A percentile compares a stretch with the other conserved stretches of the same genome.
These are phyloP conservation scores for Coreoperca whiteheadi DNA, from an alignment of 2,113 vertebrate genomes.

Conservation along the genomic window DNA sequence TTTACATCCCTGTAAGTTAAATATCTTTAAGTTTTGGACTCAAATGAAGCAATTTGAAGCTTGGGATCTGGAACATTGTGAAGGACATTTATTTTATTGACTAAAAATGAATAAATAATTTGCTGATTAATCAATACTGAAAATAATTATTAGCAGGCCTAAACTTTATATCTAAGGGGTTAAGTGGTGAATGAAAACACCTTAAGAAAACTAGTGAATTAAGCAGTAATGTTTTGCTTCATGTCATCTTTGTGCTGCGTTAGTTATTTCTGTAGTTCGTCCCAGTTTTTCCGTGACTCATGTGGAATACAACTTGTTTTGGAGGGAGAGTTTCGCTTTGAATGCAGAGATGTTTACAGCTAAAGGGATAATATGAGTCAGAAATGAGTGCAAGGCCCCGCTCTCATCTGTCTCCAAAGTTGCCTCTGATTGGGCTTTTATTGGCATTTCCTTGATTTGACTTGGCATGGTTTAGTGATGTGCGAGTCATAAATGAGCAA, in stretches of 20 bases:
- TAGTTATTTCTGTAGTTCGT: constrained; percentile 28
- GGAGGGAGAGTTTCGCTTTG: constrained; percentile 18
- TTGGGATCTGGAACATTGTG: background rate
- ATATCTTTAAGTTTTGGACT: background rate
- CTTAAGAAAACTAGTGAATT: background rate
- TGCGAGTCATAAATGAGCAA: constrained; percentile 28
- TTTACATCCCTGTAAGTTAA: background rate
- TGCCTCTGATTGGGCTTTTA: constrained; percentile 38
- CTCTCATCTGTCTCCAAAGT: constrained; percentile 28
- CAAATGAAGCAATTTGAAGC: background rate
- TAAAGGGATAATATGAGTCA: constrained; percentile 55
- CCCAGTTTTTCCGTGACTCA: constrained; percentile 53
- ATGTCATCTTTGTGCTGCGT: constrained; percentile 1
- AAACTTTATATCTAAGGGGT: background rate
- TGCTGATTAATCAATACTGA: background rate
- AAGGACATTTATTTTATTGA: background rate
- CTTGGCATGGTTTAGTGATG: constrained; percentile 15
- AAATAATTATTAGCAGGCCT: background rate
- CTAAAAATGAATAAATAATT: background rate
- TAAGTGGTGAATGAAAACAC: constrained; percentile 2
- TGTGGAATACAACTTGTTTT: constrained; percentile 23
- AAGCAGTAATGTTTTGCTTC: constrained; percentile 1
- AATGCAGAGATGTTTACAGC: constrained; percentile 41
- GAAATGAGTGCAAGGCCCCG: constrained; percentile 24
- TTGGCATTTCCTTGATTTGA: constrained; percentile 49